Percentiles rank a stretch among this genome's conserved stretches.
Evolutionary conservation across 2,888 invertebrate species (phyloP).

Genomic region (Ormyrus pomaceus): DNA sequence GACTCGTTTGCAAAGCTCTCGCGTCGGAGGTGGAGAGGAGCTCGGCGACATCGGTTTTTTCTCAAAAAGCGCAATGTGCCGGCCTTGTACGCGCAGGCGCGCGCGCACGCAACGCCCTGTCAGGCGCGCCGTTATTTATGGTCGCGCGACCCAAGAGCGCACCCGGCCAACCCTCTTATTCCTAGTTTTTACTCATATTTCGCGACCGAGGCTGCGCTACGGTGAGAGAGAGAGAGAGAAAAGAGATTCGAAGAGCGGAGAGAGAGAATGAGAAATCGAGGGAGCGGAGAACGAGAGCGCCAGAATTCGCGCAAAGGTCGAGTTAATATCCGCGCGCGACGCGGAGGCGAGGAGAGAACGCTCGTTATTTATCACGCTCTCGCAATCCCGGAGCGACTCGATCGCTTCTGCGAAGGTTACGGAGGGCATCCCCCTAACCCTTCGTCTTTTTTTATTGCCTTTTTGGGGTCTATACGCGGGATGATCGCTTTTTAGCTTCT

Average conservation of each 20-base stretch:
- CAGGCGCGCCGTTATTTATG: constrained; percentile 70
- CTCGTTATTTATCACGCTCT: constrained; percentile 68
- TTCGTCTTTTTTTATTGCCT: constrained; percentile 5
- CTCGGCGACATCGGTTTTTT: constrained; percentile 32
- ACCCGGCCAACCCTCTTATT: constrained; percentile 70
- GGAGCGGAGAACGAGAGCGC: constrained; percentile 28
- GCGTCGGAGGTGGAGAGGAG: constrained; percentile 24
- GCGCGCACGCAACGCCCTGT: constrained; percentile 58
- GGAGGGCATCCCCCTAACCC: neutral
- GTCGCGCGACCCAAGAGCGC: constrained; percentile 60
- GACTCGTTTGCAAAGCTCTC: constrained; percentile 42
- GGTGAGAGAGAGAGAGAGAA: neutral
- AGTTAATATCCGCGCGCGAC: constrained; percentile 38
- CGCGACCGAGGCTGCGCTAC: constrained; percentile 57
- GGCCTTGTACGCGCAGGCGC: neutral
- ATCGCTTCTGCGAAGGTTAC: constrained; percentile 43
- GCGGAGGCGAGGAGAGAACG: constrained; percentile 51
- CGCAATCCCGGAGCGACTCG: constrained; percentile 58
- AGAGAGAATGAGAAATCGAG: neutral
- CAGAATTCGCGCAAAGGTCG: constrained; percentile 52
- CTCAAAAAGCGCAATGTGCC: constrained; percentile 20
- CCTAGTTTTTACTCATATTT: constrained; percentile 69
- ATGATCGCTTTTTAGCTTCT: constrained; percentile 13
- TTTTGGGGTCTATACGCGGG: constrained; percentile 34
- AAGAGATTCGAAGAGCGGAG: constrained; percentile 16